phyloP scores from a whole-genome alignment of 2,113 vertebrate species.

The Bambusicola thoracicus region DNA sequence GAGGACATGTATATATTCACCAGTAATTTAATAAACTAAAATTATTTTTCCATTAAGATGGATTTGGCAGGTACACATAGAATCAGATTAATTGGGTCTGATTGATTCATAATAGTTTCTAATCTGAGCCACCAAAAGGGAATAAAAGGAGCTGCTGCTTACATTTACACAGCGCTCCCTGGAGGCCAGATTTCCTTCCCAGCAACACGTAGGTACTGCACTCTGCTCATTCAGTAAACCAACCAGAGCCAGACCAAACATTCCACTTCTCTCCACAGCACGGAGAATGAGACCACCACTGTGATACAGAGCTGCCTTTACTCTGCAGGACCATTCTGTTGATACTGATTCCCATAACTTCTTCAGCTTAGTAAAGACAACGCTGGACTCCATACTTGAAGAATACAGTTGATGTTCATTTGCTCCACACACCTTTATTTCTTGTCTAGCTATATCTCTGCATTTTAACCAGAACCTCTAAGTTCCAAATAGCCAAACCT shows the following conservation, averaged over 20 bases:
- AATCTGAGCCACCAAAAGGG: neutral
- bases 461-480: neutral
- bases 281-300: neutral
- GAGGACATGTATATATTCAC: neutral
- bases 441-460: neutral
- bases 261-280: neutral
- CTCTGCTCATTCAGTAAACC: neutral
- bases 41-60: neutral
- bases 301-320: neutral
- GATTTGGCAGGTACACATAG: neutral
- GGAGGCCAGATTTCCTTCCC: neutral
- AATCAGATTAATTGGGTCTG: neutral
- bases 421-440: neutral
- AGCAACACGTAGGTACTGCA: neutral
- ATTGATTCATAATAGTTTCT: neutral
- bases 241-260: neutral
- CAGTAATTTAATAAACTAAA: neutral
- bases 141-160: neutral
- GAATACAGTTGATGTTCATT: neutral
- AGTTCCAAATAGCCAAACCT: neutral
- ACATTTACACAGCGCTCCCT: neutral
- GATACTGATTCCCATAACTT: neutral
- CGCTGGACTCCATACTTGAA: neutral
- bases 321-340: neutral
- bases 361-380: neutral